Evolutionary conservation across 2,888 invertebrate species (phyloP).

Genomic region (Rhorus exstirpatorius): DNA sequence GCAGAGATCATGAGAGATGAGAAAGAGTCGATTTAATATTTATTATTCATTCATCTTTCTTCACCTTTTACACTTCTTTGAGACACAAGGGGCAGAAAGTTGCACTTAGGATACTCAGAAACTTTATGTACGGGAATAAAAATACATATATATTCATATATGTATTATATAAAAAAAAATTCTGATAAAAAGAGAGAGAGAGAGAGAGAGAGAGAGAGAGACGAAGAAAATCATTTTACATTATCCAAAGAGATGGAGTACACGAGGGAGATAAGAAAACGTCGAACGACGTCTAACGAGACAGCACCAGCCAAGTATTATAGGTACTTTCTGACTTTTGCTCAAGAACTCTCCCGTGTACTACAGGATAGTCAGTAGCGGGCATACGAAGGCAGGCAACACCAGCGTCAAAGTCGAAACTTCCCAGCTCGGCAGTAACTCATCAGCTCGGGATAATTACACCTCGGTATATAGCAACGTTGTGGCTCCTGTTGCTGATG

Average conservation of each 20-base stretch:
- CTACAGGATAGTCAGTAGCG: conserved; percentile 42
- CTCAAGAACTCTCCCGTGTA: conserved; percentile 31
- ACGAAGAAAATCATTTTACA: conserved; percentile 44
- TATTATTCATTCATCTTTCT: conserved; percentile 45
- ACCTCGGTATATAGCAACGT: conserved; percentile 50
- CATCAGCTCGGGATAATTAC: conserved; percentile 70
- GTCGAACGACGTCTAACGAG: conserved; percentile 56
- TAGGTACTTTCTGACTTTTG: conserved; percentile 49
- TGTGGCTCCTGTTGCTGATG: conserved; percentile 65
- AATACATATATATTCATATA: neutral
- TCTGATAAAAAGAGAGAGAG: neutral
- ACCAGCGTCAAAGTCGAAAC: conserved; percentile 64
- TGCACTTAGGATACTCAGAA: neutral
- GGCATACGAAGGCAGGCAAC: conserved; percentile 37
- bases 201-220: neutral
- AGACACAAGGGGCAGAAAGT: conserved; percentile 9
- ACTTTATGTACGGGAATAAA: conserved; percentile 37
- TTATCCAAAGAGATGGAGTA: conserved; percentile 40
- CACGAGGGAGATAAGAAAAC: conserved; percentile 16
- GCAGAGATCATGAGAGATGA: neutral
- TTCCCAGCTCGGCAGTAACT: conserved; percentile 62
- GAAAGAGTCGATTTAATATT: conserved; percentile 50
- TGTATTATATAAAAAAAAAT: neutral
- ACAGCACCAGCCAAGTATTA: conserved; percentile 29
- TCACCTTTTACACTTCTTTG: conserved; percentile 29